phyloP scores from a whole-genome alignment of 2,113 vertebrate species.

The Neotoma lepida region DNA sequence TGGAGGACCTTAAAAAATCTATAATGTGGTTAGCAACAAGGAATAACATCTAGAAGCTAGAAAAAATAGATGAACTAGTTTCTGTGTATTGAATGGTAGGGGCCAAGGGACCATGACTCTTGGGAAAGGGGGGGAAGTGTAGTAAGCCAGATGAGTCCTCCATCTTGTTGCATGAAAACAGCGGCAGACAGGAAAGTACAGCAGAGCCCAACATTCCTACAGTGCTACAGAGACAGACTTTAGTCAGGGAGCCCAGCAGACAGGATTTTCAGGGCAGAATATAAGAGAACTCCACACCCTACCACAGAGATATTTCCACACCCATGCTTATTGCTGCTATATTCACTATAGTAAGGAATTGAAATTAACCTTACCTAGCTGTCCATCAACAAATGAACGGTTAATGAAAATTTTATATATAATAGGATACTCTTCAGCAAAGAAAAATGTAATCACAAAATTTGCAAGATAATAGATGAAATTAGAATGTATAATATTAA shows the following conservation, averaged over 20 bases:
- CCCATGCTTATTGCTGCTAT: neutral
- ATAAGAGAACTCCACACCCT: neutral
- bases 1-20: slow-evolving; percentile 3
- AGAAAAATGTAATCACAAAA: neutral
- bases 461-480: neutral
- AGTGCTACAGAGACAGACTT: neutral
- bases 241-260: neutral
- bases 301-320: neutral
- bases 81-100: neutral
- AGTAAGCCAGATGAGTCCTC: neutral
- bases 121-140: neutral
- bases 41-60: neutral
- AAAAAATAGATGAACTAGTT: neutral
- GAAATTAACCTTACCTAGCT: neutral
- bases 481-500: neutral
- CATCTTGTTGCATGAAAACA: neutral
- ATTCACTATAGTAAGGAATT: neutral
- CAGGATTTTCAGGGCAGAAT: neutral
- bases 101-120: neutral
- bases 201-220: neutral
- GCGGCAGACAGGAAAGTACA: neutral
- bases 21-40: slow-evolving; percentile 1
- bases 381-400: neutral
- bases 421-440: neutral
- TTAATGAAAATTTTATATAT: neutral